These are phyloP conservation scores for Aethina tumida DNA, from an alignment of 1,140 invertebrate genomes.

Conservation along the genomic window DNA sequence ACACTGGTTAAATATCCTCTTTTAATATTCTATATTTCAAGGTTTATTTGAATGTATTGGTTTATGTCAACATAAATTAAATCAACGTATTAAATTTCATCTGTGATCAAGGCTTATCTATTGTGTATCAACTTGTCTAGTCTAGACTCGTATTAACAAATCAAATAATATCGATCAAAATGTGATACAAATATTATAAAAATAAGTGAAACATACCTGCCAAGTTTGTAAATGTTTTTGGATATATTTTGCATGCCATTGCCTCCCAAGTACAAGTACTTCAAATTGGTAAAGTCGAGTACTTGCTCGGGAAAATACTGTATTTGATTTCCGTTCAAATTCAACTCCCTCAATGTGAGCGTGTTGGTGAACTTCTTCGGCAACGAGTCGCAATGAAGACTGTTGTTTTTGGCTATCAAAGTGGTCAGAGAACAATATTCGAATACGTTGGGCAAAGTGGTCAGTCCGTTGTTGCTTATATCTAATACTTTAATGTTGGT, in stretches of 20 bases:
- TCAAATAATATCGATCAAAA: slow-evolving; percentile 2
- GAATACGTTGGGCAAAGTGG: slow-evolving; percentile 62
- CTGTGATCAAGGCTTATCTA: neutral
- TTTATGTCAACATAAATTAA: neutral
- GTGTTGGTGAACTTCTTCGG: slow-evolving; percentile 68
- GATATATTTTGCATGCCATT: slow-evolving; percentile 77
- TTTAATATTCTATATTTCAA: too few species aligned
- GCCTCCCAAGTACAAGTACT: slow-evolving; percentile 81
- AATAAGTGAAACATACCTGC: slow-evolving; percentile 44
- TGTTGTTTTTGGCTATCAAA: slow-evolving; percentile 82
- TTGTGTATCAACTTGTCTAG: neutral
- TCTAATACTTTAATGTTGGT: slow-evolving; percentile 65
- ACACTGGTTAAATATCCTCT: too few species aligned
- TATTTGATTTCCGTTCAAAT: slow-evolving; percentile 85
- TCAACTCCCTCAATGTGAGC: slow-evolving; percentile 63
- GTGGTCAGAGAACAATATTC: slow-evolving; percentile 61
- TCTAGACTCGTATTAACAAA: neutral
- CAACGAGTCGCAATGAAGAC: slow-evolving; percentile 65
- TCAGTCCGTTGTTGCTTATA: slow-evolving; percentile 79
- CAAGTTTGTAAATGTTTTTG: slow-evolving; percentile 69
- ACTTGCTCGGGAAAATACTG: slow-evolving; percentile 78
- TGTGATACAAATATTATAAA: neutral
- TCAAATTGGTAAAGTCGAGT: slow-evolving; percentile 63
- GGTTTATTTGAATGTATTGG: neutral
- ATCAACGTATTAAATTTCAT: neutral